Evolutionary conservation across 2,888 invertebrate genomes (phyloP).

Genomic region (Magallana nippona): DNA sequence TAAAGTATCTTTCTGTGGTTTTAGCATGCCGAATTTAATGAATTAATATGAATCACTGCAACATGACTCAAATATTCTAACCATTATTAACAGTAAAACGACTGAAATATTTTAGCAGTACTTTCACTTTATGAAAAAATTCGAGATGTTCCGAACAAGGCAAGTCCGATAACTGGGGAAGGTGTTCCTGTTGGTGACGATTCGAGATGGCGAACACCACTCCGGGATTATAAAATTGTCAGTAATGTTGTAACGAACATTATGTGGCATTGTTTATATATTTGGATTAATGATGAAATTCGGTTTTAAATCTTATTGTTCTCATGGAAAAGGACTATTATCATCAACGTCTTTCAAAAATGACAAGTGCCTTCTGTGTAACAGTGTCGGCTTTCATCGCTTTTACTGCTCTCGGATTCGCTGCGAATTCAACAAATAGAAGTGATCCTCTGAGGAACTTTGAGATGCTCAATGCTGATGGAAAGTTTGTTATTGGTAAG

Average conservation of each 20-base stretch:
- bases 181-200: constrained; percentile 8
- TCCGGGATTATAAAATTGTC: background rate
- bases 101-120: background rate
- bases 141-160: background rate
- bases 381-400: constrained; percentile 2
- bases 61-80: too few species aligned
- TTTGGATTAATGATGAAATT: constrained; percentile 33
- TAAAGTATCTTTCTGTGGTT: background rate
- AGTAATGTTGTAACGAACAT: background rate
- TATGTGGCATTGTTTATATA: background rate
- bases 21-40: background rate
- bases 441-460: background rate
- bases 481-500: constrained; percentile 23
- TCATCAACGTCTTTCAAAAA: background rate
- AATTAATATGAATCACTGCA: background rate
- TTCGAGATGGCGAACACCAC: background rate
- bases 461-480: background rate
- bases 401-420: background rate
- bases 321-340: background rate
- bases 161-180: background rate
- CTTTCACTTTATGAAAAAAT: background rate
- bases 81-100: too few species aligned
- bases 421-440: constrained; percentile 2
- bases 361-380: constrained; percentile 7
- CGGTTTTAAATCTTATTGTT: background rate